A percentile compares a stretch with the other conserved stretches of the same genome.
Conservation (phyloP, 2,113 vertebrate species). For the Megaptera novaeangliae region DNA sequence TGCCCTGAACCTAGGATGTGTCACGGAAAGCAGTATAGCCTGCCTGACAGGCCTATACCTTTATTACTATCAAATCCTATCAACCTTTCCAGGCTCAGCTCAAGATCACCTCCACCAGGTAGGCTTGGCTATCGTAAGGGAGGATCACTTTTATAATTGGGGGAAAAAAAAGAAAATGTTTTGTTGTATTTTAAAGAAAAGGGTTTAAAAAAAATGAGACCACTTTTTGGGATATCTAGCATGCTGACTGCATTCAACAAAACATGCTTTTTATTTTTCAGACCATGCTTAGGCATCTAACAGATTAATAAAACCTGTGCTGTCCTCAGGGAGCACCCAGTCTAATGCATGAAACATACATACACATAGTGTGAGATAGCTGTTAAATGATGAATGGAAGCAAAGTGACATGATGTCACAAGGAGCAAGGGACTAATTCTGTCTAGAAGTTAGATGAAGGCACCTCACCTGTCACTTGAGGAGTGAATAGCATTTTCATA, state of each 20-base stretch:
- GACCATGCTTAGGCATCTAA: not conserved
- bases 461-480: not conserved
- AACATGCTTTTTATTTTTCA: not conserved
- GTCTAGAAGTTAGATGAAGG: not conserved
- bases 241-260: not conserved
- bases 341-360: not conserved
- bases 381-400: not conserved
- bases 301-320: not conserved
- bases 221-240: not conserved
- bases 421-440: not conserved
- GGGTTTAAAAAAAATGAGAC: not conserved
- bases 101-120: not conserved
- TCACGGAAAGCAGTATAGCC: not conserved
- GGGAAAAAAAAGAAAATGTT: not conserved
- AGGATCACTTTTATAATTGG: not conserved
- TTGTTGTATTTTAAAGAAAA: not conserved
- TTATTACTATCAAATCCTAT: not conserved
- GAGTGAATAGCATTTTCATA: not conserved
- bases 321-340: not conserved
- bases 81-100: not conserved
- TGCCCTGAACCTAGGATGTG: not conserved
- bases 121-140: not conserved
- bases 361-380: not conserved
- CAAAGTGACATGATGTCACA: not conserved
- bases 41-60: not conserved